Evolutionary conservation across 2,888 invertebrate genomes (phyloP).

Genomic region (Ormyrus thymus): DNA sequence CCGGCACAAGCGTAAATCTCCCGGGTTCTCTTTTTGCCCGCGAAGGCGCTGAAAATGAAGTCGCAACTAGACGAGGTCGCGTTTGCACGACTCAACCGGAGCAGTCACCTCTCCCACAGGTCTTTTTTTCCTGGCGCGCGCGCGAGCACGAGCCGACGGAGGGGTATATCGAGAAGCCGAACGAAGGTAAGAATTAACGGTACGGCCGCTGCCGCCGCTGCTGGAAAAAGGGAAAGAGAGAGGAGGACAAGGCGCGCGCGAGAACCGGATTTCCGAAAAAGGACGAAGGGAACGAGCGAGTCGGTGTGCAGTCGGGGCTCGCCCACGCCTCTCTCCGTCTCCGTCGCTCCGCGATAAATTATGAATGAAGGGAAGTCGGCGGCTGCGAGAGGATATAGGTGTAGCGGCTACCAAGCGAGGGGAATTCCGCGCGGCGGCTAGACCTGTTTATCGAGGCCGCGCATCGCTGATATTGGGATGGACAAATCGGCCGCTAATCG

Average conservation of each 20-base stretch:
- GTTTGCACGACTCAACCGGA: no score
- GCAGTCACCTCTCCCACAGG: no score
- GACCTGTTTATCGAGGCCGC: conserved; percentile 34
- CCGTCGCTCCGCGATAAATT: conserved; percentile 36
- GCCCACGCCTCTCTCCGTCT: conserved; percentile 9
- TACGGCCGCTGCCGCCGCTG: not conserved
- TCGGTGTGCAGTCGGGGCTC: conserved; percentile 11
- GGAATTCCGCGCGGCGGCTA: conserved; percentile 2
- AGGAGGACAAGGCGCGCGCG: conserved; percentile 13
- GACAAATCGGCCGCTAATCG: conserved; percentile 25
- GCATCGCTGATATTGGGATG: conserved; percentile 26
- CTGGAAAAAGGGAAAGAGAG: no score
- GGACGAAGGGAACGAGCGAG: conserved; percentile 62
- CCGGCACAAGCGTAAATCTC: not conserved
- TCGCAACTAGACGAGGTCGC: not conserved
- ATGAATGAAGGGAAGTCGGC: conserved; percentile 33
- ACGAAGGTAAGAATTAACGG: conserved; percentile 33
- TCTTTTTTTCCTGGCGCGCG: no score
- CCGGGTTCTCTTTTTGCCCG: not conserved
- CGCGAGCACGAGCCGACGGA: no score
- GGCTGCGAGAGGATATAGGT: not conserved
- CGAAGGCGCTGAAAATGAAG: conserved; percentile 22
- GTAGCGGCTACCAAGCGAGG: not conserved
- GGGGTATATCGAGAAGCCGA: conserved; percentile 9
- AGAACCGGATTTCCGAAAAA: conserved; percentile 71